Evolutionary conservation across 92 coral and sea anemone species (phyloP).

Genomic region (Heliopora coerulea): DNA sequence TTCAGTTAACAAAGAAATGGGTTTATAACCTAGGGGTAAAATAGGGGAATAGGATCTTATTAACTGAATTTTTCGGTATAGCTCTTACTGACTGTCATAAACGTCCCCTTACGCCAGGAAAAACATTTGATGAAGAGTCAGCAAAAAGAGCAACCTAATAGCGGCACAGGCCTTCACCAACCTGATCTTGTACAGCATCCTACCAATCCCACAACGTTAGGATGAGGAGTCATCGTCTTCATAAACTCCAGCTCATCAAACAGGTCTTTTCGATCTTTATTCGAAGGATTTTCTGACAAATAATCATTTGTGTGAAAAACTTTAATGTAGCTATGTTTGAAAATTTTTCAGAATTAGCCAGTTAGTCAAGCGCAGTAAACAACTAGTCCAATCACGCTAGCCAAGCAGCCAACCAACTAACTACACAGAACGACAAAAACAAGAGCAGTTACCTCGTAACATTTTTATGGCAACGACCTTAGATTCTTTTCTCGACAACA

Average conservation of each 20-base stretch:
- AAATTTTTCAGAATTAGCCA: too few species aligned
- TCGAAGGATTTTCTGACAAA: conserved; percentile 61
- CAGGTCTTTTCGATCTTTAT: conserved; percentile 67
- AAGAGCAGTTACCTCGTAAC: conserved; percentile 73
- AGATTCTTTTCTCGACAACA: conserved; percentile 60
- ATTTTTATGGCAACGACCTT: conserved; percentile 86
- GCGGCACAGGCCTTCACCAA: conserved; percentile 14
- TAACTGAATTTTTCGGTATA: too few species aligned
- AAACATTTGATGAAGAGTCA: too few species aligned
- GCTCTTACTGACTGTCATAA: too few species aligned
- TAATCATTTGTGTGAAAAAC: too few species aligned
- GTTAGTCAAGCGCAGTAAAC: too few species aligned
- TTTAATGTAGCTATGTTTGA: too few species aligned
- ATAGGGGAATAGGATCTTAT: too few species aligned
- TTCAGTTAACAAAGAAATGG: too few species aligned
- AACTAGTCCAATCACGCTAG: neutral
- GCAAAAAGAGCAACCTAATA: too few species aligned
- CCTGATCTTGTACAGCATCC: conserved; percentile 94
- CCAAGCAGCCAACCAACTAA: neutral
- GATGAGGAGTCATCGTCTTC: conserved; percentile 91
- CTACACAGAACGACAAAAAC: neutral
- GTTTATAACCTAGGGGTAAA: too few species aligned
- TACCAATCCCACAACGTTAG: conserved; percentile 83
- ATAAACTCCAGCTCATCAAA: conserved; percentile 88
- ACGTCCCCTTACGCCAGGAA: too few species aligned